These are phyloP conservation scores for Microctenopoma lineatum DNA, from an alignment of 2,797 vertebrate species.

Conservation along the genomic window DNA sequence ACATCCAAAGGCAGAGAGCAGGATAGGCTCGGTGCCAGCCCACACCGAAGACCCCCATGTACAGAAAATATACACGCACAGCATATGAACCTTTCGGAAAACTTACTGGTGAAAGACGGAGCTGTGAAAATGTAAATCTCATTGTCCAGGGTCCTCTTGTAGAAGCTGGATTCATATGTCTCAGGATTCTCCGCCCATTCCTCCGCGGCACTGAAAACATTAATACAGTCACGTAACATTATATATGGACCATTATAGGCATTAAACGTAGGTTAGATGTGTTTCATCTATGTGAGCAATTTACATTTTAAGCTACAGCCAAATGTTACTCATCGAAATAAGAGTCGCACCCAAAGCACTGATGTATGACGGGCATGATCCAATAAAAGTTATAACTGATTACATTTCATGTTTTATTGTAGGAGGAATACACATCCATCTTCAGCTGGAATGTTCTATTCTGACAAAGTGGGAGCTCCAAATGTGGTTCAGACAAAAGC, in stretches of 20 bases:
- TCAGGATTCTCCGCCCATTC: constrained; percentile 95
- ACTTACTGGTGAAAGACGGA: constrained; percentile 93
- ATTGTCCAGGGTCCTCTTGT: constrained; percentile 97
- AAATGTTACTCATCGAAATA: constrained; percentile 45
- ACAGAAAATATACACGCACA: constrained; percentile 10
- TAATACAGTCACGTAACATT: constrained; percentile 37
- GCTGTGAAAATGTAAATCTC: constrained; percentile 97
- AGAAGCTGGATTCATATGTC: constrained; percentile 97
- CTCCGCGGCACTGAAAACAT: constrained; percentile 89
- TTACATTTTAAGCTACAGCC: constrained; percentile 38
- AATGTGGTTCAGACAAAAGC: constrained; percentile 38
- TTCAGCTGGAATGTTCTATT: constrained; percentile 37
- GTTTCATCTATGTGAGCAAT: constrained; percentile 52
- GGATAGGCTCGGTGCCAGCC: constrained; percentile 59
- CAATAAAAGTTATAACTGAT: constrained; percentile 49
- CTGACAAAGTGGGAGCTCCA: constrained; percentile 28
- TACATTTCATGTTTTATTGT: constrained; percentile 49
- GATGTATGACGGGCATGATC: constrained; percentile 43
- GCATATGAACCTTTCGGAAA: constrained; percentile 19
- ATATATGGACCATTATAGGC: constrained; percentile 39
- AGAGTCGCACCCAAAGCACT: constrained; percentile 41
- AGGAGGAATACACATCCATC: constrained; percentile 44
- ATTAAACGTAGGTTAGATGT: constrained; percentile 40
- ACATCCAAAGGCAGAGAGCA: constrained; percentile 57
- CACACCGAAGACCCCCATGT: constrained; percentile 47